These are phyloP conservation scores for Acipenser transmontanus DNA, from an alignment of 2,797 vertebrate species.

Conservation along the genomic window DNA sequence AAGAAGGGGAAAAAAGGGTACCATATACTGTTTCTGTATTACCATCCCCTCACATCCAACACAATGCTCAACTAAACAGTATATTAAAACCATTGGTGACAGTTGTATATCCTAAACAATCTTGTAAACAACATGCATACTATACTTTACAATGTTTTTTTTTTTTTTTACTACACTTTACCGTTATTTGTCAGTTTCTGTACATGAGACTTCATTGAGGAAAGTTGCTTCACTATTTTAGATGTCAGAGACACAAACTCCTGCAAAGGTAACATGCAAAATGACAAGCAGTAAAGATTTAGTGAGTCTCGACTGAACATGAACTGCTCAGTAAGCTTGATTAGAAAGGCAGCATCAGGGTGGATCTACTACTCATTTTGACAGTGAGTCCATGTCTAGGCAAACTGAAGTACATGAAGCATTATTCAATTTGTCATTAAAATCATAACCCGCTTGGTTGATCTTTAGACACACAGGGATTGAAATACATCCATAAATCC, in stretches of 20 bases:
- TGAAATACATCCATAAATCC: constrained; percentile 2
- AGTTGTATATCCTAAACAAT: no score
- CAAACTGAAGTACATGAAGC: background rate
- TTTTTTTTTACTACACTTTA: no score
- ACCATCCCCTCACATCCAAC: no score
- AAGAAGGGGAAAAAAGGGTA: no score
- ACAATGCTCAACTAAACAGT: no score
- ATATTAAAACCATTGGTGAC: no score
- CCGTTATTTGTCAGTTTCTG: no score
- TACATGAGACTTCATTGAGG: background rate
- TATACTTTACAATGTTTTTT: no score
- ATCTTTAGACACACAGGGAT: background rate
- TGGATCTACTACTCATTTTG: constrained; percentile 2
- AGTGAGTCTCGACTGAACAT: background rate
- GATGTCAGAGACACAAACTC: background rate
- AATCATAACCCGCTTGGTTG: background rate
- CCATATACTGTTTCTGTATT: no score
- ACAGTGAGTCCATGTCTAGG: background rate
- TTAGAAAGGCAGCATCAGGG: constrained; percentile 5
- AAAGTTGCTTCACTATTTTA: background rate
- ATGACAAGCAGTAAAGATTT: constrained; percentile 3
- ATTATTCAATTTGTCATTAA: constrained; percentile 1
- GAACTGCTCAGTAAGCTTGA: background rate
- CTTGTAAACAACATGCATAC: no score
- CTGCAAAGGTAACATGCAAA: background rate